Percentiles rank a stretch among this genome's conserved stretches.
Conservation (phyloP, 1,140 invertebrate genomes). For the Coelopa frigida region DNA sequence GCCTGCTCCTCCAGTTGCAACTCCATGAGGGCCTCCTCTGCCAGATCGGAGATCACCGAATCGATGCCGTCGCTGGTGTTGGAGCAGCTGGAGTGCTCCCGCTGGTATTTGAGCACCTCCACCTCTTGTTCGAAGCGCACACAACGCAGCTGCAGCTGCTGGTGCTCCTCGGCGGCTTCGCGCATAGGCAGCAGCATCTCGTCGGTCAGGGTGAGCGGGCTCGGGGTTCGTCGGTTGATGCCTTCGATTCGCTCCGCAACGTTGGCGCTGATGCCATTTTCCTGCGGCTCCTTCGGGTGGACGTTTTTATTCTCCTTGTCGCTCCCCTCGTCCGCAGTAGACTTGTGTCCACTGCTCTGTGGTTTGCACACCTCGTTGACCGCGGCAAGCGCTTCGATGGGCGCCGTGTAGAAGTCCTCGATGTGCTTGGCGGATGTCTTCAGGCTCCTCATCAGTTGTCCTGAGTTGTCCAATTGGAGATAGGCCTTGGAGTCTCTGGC, state of each 20-base stretch:
- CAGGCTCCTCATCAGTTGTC: constrained; percentile 29
- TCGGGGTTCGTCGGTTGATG: constrained; percentile 25
- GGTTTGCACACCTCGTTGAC: constrained; percentile 4
- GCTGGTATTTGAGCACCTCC: constrained; percentile 12
- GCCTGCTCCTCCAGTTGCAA: constrained; percentile 34
- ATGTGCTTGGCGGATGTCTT: constrained; percentile 27
- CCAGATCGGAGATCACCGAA: constrained; percentile 38
- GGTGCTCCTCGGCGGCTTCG: constrained; percentile 28
- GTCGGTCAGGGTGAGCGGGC: constrained; percentile 30
- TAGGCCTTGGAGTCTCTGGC: constrained; percentile 3
- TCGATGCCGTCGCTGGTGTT: constrained; percentile 41
- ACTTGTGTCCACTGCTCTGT: background rate
- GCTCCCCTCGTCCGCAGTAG: background rate
- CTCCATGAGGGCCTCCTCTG: constrained; percentile 34
- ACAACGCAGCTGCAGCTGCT: constrained; percentile 25
- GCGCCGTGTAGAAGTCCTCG: constrained; percentile 32
- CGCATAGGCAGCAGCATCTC: constrained; percentile 31
- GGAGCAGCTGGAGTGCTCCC: constrained; percentile 31
- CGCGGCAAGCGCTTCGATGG: constrained; percentile 25
- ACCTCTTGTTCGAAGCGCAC: constrained; percentile 32
- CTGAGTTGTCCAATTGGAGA: constrained; percentile 26
- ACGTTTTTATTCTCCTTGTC: background rate
- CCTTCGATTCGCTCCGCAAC: background rate
- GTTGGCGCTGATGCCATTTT: background rate
- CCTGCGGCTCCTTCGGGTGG: background rate